Evolutionary conservation across 1,140 invertebrate species (phyloP), one percentile per base, ranked within the genome.

Genomic region (Cylas formicarius): DNA sequence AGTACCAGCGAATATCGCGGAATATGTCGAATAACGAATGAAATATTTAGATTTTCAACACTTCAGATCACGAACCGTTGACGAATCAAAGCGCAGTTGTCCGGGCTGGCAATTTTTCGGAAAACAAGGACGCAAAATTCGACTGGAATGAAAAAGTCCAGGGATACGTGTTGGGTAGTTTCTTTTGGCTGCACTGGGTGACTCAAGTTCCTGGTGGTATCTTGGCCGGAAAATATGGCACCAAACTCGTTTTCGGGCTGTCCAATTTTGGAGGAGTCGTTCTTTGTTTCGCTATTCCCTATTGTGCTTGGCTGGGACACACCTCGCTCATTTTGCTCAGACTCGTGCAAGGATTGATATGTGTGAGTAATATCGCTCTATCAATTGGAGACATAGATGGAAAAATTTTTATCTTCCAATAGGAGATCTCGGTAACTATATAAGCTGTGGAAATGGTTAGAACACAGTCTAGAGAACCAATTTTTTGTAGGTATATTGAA

Each of bases 161-260:
- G 66, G 76, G 77, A 21, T 45, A 78, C n/a, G 70, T 81, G 2
- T 59, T 88, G 14, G 82, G 82, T 0, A 74, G 79, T 0, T 87
- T 82, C 55, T 87, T 82, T 57, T 84, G 81, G 79, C 62, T 82
- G 1, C 82, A 86, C 49, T 82, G 83, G 73, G 7, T 77, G 0
- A 72, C 76, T 0, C 84, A 88, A 66, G 63, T 90, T 5, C 84
- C 85, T 0, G 86, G 83, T 3, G 84, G 84, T 5, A 61, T 83
- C 19, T 48, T 86, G 10, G 81, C 82, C 0, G 72, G 77, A 36
- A 75, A 72, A 52, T 83, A 79, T 52, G 82, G 83, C 1, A 80
- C 81, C 0, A 86, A 86, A 61, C 55, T 74, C 17, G 67, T 87
- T 1, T 84, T 86, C 35, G 83, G 82, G 0, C 50, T 73, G 10